Evolutionary conservation across 2,113 vertebrate genomes (phyloP), one percentile per base, ranked within the genome.

Genomic region (Dipodomys stephensi): DNA sequence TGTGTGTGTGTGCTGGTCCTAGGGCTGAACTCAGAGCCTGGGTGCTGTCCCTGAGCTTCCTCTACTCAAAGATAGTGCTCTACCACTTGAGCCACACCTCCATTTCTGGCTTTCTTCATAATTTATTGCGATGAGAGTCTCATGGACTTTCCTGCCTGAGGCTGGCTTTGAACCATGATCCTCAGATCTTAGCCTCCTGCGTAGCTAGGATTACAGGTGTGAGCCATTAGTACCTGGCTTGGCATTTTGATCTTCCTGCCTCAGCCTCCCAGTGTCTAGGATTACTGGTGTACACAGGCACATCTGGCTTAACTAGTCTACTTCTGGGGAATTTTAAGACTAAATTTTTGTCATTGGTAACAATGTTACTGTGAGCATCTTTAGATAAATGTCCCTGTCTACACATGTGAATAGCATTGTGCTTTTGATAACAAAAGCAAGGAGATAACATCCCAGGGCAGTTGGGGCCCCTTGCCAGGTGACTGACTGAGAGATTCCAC

Each of bases 361-460:
- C 28, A 6, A 69, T n/a, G 46, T 39, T 27, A 15, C 35, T 32
- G 4, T 20, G 4, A 71, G 19, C 30, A 78, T 46, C 83, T 60
- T 88, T 28, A 68, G 73, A 62, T 16, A 92, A 76, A 80, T 6
- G n/a, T 4, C 72, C 44, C 11, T 25, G 19, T 49, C 72, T 16
- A 60, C 28, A 12, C 74, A 30, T n/a, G 1, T 83, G 67, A 72
- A 30, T n/a, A 32, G 53, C 13, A 8, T 0, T 46, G 28, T 78
- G 39, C 39, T 92, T 94, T 49, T 39, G 44, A 72, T 53, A 81
- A 82, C 30, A 44, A 95, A 49, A 79, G 49, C 20, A 44, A 78
- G 49, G 49, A 53, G 90, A 46, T 27, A 28, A 35, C 39, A 30
- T 64, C 18, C 4, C 3, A 25, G 68, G 18, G 80, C 4, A 4